phyloP scores from a whole-genome alignment of 2,113 vertebrate genomes.

The Ceyx margarethae region DNA sequence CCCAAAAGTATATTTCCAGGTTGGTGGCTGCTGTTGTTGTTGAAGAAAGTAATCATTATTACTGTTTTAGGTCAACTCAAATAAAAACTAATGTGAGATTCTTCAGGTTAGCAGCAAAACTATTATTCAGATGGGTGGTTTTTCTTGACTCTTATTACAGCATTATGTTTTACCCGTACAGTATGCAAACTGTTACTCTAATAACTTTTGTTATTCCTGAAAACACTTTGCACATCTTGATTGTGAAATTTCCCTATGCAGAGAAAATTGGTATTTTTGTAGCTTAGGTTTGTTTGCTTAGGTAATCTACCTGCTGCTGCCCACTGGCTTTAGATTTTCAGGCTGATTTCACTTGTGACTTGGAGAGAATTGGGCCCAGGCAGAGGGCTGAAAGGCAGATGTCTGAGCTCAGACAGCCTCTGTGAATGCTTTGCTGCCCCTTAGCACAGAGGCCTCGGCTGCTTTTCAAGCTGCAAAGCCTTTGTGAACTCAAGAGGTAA shows the following conservation, averaged over 20 bases:
- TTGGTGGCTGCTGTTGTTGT: neutral
- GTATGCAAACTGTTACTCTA: neutral
- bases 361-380: neutral
- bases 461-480: neutral
- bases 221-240: neutral
- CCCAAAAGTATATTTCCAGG: neutral
- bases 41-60: neutral
- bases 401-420: neutral
- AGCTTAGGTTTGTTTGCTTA: neutral
- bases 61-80: neutral
- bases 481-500: neutral
- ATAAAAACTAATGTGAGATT: conserved; percentile 23
- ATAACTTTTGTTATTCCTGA: conserved; percentile 18
- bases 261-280: neutral
- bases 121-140: neutral
- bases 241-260: neutral
- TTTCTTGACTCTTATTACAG: conserved; percentile 6
- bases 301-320: neutral
- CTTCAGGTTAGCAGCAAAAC: conserved; percentile 21
- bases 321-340: neutral
- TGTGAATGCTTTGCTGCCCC: neutral
- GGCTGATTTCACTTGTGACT: neutral
- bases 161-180: conserved; percentile 8
- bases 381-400: neutral
- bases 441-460: neutral